Conservation (phyloP, 2,888 invertebrate species). For the Phania funesta region DNA sequence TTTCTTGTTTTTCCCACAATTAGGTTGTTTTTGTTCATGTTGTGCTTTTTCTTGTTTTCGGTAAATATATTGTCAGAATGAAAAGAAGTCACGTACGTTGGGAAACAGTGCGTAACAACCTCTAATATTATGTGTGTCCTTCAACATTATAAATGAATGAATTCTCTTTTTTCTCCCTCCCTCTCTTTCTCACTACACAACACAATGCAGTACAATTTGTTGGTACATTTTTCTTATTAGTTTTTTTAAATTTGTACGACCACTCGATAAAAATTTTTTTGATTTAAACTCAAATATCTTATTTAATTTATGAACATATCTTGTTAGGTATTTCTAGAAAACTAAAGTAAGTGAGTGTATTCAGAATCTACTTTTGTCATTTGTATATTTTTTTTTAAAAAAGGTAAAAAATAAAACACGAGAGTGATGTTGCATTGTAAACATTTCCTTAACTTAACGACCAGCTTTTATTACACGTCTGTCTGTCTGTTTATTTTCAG, state of each 20-base stretch:
- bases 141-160: slow-evolving; percentile 58
- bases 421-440: slow-evolving; percentile 42
- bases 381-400: not conserved
- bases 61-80: slow-evolving; percentile 11
- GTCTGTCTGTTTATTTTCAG: slow-evolving; percentile 1
- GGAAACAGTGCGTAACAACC: slow-evolving; percentile 67
- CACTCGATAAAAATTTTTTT: slow-evolving; percentile 2
- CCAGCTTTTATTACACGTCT: not conserved
- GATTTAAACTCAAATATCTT: slow-evolving; percentile 39
- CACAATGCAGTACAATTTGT: not conserved
- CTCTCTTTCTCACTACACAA: not conserved
- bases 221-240: not conserved
- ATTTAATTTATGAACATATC: slow-evolving; percentile 23
- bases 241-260: slow-evolving; percentile 15
- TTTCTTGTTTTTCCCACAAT: slow-evolving; percentile 30
- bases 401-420: not conserved
- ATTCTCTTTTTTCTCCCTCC: not conserved
- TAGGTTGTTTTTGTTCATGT: not conserved
- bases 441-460: slow-evolving; percentile 57
- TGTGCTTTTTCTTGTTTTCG: not conserved
- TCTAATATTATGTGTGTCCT: slow-evolving; percentile 66
- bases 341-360: slow-evolving; percentile 18
- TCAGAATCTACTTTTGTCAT: not conserved
- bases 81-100: slow-evolving; percentile 61
- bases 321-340: not conserved